A percentile compares a stretch with the other conserved stretches of the same genome.
Evolutionary conservation across 2,113 vertebrate species (phyloP).

Genomic region (Heteronetta atricapilla): DNA sequence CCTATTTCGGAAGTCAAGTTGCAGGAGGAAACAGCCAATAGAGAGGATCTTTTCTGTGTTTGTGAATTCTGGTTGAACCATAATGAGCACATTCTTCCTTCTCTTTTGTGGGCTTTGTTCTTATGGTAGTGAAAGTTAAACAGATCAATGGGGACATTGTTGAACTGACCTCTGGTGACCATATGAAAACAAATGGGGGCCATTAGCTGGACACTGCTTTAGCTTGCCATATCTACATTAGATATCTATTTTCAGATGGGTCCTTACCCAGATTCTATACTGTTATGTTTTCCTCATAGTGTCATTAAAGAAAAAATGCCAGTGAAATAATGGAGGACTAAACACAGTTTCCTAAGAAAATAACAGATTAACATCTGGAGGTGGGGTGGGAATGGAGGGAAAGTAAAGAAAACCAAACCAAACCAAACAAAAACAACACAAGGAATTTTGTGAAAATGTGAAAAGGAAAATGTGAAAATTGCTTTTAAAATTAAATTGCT

Average conservation of each 20-base stretch:
- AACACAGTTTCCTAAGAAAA: background rate
- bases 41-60: conserved; percentile 43
- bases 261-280: background rate
- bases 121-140: conserved; percentile 57
- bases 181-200: background rate
- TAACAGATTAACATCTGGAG: background rate
- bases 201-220: background rate
- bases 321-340: background rate
- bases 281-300: background rate
- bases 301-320: background rate
- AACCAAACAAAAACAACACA: background rate
- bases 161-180: conserved; percentile 54
- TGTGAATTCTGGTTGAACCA: conserved; percentile 58
- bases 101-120: conserved; percentile 53
- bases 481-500: background rate
- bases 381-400: too few relatives aligned
- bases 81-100: conserved; percentile 61
- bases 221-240: background rate
- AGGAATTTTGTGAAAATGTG: too few relatives aligned
- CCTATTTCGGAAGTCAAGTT: conserved; percentile 56
- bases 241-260: background rate
- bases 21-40: conserved; percentile 52
- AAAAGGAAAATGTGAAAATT: background rate
- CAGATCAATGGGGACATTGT: conserved; percentile 19
- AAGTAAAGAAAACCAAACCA: background rate